phyloP scores from a whole-genome alignment of 2,888 invertebrate species.

The Enchytraeus crypticus region DNA sequence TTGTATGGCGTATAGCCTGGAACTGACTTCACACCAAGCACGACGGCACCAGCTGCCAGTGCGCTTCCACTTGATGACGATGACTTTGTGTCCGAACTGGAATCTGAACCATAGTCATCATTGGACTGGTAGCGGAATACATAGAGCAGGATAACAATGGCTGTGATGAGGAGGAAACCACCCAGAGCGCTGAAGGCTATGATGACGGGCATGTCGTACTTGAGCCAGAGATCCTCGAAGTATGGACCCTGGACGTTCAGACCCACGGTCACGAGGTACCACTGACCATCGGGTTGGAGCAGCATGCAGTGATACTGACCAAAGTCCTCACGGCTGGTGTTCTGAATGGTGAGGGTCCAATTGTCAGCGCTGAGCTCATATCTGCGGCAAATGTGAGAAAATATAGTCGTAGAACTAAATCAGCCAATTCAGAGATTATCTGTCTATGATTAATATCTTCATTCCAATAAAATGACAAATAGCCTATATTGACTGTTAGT shows the following conservation, averaged over 20 bases:
- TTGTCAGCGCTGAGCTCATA: background rate
- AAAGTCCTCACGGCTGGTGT: background rate
- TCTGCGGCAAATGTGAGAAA: background rate
- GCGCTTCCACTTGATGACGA: no score
- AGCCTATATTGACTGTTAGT: no score
- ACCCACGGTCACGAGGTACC: slow-evolving; percentile 2
- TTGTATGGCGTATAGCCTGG: no score
- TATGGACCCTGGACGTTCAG: slow-evolving; percentile 7
- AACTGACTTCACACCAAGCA: no score
- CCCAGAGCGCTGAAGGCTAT: background rate
- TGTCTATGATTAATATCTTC: no score
- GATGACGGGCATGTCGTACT: background rate
- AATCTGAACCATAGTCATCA: no score
- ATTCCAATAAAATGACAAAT: no score
- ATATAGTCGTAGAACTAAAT: no score
- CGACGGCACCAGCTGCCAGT: no score
- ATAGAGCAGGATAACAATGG: background rate
- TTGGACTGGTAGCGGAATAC: slow-evolving; percentile 6
- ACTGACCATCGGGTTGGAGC: background rate
- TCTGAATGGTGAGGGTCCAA: slow-evolving; percentile 1
- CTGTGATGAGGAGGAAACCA: slow-evolving; percentile 6
- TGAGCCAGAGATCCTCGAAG: slow-evolving; percentile 1
- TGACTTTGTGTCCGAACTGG: no score
- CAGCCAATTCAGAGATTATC: no score
- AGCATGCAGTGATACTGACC: slow-evolving; percentile 8